Conservation (phyloP, 1,140 invertebrate species). For the Cotesia glomerata region DNA sequence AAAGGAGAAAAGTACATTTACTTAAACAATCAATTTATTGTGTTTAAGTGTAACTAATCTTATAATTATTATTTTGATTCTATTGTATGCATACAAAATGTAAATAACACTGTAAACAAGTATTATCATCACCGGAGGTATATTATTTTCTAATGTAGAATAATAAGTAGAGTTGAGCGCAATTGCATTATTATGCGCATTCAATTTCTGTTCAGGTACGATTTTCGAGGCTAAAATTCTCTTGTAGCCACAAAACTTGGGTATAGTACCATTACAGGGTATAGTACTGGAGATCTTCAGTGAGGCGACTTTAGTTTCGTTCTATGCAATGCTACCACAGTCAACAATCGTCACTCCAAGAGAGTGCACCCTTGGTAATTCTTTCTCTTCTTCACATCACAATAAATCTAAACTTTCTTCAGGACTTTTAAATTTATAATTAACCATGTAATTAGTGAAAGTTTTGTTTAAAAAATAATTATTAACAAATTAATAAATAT, state of each 20-base stretch:
- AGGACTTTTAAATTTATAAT: too few relatives aligned
- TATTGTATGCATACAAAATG: too few relatives aligned
- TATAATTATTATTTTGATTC: background rate
- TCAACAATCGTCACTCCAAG: constrained; percentile 16
- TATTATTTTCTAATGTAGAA: too few relatives aligned
- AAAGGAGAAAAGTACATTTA: background rate
- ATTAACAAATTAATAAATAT: too few relatives aligned
- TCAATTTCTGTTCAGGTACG: too few relatives aligned
- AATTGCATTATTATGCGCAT: too few relatives aligned
- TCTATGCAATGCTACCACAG: constrained; percentile 1
- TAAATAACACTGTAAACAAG: too few relatives aligned
- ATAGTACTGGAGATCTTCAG: background rate
- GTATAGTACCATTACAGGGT: background rate
- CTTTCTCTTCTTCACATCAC: background rate
- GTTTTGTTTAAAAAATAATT: too few relatives aligned
- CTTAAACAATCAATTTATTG: background rate
- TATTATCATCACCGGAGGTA: too few relatives aligned
- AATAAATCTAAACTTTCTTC: too few relatives aligned
- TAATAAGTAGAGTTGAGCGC: too few relatives aligned
- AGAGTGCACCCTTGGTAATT: background rate
- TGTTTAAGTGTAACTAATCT: background rate
- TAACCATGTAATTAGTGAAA: too few relatives aligned
- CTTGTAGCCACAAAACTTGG: background rate
- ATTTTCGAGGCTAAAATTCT: background rate
- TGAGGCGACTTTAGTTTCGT: background rate